phyloP scores from a whole-genome alignment of 2,888 invertebrate genomes.

The Pachymerium ferrugineum region DNA sequence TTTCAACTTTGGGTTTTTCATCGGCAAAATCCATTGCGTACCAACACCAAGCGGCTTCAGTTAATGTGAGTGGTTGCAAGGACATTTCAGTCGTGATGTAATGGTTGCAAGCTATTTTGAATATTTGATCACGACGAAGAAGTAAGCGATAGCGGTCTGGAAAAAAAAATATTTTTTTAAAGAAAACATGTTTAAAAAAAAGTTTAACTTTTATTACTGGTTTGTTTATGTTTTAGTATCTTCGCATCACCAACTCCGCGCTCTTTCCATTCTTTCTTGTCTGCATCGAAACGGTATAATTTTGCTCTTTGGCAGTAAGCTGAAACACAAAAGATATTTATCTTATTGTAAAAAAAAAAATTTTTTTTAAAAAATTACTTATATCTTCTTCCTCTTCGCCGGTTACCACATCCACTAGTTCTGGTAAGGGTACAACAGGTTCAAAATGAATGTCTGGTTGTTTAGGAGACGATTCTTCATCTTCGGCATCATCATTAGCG shows the following conservation, averaged over 20 bases:
- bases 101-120: slow-evolving; percentile 47
- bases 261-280: slow-evolving; percentile 85
- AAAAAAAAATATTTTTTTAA: neutral
- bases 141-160: slow-evolving; percentile 58
- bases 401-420: slow-evolving; percentile 46
- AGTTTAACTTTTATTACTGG: slow-evolving; percentile 46
- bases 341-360: neutral
- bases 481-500: slow-evolving; percentile 36
- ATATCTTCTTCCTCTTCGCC: slow-evolving; percentile 47
- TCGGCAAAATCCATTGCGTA: slow-evolving; percentile 44
- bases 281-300: slow-evolving; percentile 65
- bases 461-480: slow-evolving; percentile 38
- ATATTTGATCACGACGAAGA: slow-evolving; percentile 71
- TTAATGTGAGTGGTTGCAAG: slow-evolving; percentile 41
- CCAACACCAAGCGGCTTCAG: slow-evolving; percentile 44
- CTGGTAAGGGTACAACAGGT: slow-evolving; percentile 48
- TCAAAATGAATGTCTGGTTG: slow-evolving; percentile 49
- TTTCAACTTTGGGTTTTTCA: slow-evolving; percentile 54
- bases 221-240: slow-evolving; percentile 66
- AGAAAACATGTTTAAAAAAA: neutral
- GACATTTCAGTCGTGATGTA: slow-evolving; percentile 41
- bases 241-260: slow-evolving; percentile 88
- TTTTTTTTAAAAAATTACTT: slow-evolving; percentile 10
- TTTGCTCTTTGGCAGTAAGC: slow-evolving; percentile 60
- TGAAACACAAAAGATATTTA: neutral